Percentiles rank a stretch among this genome's conserved stretches.
These are phyloP conservation scores for Ligdia adustata DNA, from an alignment of 2,888 invertebrate genomes.

Conservation along the genomic window DNA sequence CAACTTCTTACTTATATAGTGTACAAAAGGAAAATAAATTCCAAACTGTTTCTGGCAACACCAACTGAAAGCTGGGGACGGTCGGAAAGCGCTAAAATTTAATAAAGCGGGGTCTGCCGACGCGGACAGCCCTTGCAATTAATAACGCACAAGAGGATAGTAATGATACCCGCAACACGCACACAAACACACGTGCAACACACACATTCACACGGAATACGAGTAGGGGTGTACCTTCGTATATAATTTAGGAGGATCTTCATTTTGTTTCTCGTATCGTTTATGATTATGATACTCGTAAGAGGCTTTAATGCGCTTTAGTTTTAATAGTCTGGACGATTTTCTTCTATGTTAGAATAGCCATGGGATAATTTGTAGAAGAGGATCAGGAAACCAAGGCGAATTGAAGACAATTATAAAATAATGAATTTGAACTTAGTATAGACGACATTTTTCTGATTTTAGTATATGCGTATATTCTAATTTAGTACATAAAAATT, in stretches of 20 bases:
- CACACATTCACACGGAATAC: constrained; percentile 27
- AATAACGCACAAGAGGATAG: constrained; percentile 79
- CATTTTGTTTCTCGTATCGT: constrained; percentile 28
- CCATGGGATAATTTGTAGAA: too few relatives aligned
- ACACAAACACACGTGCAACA: constrained; percentile 19
- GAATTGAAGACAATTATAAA: too few relatives aligned
- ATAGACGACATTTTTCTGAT: too few relatives aligned
- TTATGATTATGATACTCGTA: constrained; percentile 11
- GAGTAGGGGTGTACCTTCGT: constrained; percentile 50
- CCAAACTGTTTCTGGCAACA: constrained; percentile 23
- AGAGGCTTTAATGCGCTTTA: constrained; percentile 18
- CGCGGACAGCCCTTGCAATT: constrained; percentile 71
- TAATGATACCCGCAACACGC: constrained; percentile 61
- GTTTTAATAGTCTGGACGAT: too few relatives aligned
- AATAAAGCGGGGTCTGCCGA: constrained; percentile 72
- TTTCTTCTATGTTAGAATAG: too few relatives aligned
- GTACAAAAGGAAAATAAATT: too few relatives aligned
- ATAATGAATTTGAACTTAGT: too few relatives aligned
- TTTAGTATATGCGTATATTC: too few relatives aligned
- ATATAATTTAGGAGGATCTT: constrained; percentile 56
- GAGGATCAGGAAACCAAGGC: too few relatives aligned
- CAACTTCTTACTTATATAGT: too few relatives aligned
- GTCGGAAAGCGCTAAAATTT: constrained; percentile 80
- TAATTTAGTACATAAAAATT: too few relatives aligned
- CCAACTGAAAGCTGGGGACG: constrained; percentile 39